Evolutionary conservation across 2,113 vertebrate species (phyloP), one percentile per base, ranked within the genome.

Genomic region (Apaloderma vittatum): DNA sequence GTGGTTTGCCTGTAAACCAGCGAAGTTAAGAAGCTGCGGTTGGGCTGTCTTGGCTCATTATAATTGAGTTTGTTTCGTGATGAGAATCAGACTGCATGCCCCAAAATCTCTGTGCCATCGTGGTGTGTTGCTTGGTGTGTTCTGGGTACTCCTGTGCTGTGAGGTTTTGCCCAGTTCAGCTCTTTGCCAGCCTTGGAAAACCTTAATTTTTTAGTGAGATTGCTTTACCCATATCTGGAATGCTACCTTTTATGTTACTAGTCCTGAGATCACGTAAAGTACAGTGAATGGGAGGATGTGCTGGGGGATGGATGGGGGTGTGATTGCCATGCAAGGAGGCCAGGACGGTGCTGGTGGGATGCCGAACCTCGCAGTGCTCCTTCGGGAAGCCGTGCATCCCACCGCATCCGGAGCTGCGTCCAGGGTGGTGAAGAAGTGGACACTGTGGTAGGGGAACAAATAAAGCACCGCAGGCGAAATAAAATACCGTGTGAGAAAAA

Each of bases 101-200:
- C 34, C 29, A 6, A 58, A 83, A 40, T 19, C 63, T 75, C 30
- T 26, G 13, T 70, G 83, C 48, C 2, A 0, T 48, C 1, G 2
- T 36, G 40, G 6, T 2, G 7, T 15, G 36, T 70, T 54, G 29
- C 45, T 65, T 1, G 2, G 3, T 59, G 58, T 45, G 19, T 63
- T 76, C 54, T 46, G 32, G 13, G 26, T 81, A 76, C 17, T 86
- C 36, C 22, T 20, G 15, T 0, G 1, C 65, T 0, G 0, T 51
- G 51, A 71, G 59, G 10, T 57, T 88, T 76, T 77, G 32, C 23
- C 46, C 36, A 22, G 48, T 74, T 46, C 55, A 72, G 17, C 48
- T 90, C 52, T 67, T 91, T 48, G n/a, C 54, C 54, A 75, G 45
- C 66, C 82, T 85, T 63, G 17, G 40, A 62, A 80, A 81, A 32